Evolutionary conservation across 2,888 invertebrate genomes (phyloP).

Genomic region (Ochropacha duplaris): DNA sequence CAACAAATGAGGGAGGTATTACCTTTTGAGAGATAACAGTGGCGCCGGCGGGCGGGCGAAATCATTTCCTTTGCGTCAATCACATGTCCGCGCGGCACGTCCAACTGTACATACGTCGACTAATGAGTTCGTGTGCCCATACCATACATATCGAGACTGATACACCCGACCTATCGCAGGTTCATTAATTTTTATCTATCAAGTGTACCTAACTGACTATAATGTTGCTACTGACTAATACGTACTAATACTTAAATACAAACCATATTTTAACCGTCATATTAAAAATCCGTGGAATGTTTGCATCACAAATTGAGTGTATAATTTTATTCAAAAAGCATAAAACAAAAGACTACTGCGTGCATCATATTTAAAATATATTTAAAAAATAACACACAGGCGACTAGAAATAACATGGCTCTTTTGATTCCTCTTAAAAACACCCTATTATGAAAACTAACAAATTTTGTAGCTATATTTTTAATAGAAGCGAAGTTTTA

Average conservation of each 20-base stretch:
- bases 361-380: neutral
- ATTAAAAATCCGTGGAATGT: no score
- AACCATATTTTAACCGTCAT: no score
- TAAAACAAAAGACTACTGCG: no score
- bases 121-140: slow-evolving; percentile 70
- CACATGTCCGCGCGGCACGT: slow-evolving; percentile 60
- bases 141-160: slow-evolving; percentile 49
- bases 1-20: slow-evolving; percentile 60
- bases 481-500: slow-evolving; percentile 57
- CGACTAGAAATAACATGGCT: slow-evolving; percentile 2
- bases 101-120: slow-evolving; percentile 57
- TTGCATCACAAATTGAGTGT: no score
- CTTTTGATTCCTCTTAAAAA: slow-evolving; percentile 2
- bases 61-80: slow-evolving; percentile 81
- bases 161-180: slow-evolving; percentile 22
- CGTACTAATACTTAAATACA: no score
- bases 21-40: slow-evolving; percentile 66
- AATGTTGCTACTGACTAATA: no score
- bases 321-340: no score
- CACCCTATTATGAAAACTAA: slow-evolving; percentile 20
- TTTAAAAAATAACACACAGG: slow-evolving; percentile 8
- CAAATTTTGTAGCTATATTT: slow-evolving; percentile 41
- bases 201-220: neutral
- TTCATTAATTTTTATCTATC: slow-evolving; percentile 28
- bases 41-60: slow-evolving; percentile 59